phyloP scores from a whole-genome alignment of 2,113 vertebrate genomes.

The Sinocyclocheilus anophthalmus region DNA sequence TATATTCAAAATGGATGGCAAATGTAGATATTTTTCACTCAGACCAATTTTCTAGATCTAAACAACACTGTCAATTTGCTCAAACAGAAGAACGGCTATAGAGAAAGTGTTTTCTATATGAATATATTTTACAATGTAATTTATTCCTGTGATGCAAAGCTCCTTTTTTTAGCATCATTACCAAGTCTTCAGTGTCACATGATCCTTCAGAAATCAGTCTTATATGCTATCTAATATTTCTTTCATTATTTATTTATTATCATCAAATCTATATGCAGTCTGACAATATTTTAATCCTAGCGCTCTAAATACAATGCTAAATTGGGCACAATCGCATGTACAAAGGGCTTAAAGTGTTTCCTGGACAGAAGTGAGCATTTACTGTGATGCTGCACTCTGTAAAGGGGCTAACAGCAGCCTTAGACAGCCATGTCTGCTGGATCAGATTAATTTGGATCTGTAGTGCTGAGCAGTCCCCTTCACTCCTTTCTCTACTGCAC shows the following conservation, averaged over 20 bases:
- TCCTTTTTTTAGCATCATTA: neutral
- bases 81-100: neutral
- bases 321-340: neutral
- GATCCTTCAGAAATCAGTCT: too few relatives aligned
- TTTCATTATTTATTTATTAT: too few relatives aligned
- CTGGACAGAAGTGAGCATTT: neutral
- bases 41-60: neutral
- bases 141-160: neutral
- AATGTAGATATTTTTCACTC: neutral
- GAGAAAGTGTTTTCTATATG: neutral
- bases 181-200: neutral
- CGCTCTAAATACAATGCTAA: neutral
- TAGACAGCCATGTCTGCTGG: neutral
- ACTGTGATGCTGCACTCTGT: neutral
- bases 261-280: neutral
- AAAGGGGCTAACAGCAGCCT: constrained; percentile 10
- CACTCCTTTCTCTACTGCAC: constrained; percentile 16
- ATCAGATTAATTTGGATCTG: constrained; percentile 24
- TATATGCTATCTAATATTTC: too few relatives aligned
- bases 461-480: constrained; percentile 27
- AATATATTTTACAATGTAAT: neutral
- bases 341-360: constrained; percentile 1
- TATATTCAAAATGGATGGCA: constrained; percentile 9
- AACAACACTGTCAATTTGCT: neutral
- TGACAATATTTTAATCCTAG: constrained; percentile 15